Evolutionary conservation across 1,140 invertebrate species (phyloP).

Genomic region (Drosophila auraria): DNA sequence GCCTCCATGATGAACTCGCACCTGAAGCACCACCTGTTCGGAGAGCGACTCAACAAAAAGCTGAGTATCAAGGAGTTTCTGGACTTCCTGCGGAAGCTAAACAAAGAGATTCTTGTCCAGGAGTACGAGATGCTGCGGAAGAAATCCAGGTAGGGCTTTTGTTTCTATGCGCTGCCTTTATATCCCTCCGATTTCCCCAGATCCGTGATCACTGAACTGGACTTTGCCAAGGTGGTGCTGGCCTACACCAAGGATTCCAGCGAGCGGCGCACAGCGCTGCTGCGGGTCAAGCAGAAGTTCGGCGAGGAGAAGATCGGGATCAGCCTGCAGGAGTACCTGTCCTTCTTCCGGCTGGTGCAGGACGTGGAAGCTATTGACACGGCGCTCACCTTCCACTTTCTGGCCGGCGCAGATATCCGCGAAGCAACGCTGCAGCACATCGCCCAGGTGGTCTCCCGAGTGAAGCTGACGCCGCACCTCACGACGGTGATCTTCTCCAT

Average conservation of each 20-base stretch:
- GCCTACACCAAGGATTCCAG: not conserved
- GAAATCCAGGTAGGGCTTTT: not conserved
- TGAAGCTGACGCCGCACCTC: slow-evolving; percentile 25
- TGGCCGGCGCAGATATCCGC: slow-evolving; percentile 47
- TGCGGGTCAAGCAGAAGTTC: slow-evolving; percentile 35
- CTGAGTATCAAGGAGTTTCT: slow-evolving; percentile 31
- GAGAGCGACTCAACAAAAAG: not conserved
- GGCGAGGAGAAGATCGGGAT: slow-evolving; percentile 8
- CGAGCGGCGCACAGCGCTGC: not conserved
- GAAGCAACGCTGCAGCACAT: slow-evolving; percentile 29
- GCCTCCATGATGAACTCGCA: slow-evolving; percentile 2
- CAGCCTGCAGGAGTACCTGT: slow-evolving; percentile 33
- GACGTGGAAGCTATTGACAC: slow-evolving; percentile 30
- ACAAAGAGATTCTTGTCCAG: slow-evolving; percentile 28
- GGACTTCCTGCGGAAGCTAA: slow-evolving; percentile 27
- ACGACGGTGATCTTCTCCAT: slow-evolving; percentile 48
- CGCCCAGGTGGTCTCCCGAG: slow-evolving; percentile 32
- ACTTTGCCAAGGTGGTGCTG: slow-evolving; percentile 49
- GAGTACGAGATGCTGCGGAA: slow-evolving; percentile 45
- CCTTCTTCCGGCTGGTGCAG: slow-evolving; percentile 47
- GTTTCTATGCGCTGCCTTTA: no score
- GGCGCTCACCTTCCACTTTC: slow-evolving; percentile 45
- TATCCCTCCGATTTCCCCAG: not conserved
- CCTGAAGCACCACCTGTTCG: slow-evolving; percentile 42
- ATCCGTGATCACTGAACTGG: slow-evolving; percentile 31